phyloP scores from a whole-genome alignment of 2,888 invertebrate species.

The Iphiclides podalirius region DNA sequence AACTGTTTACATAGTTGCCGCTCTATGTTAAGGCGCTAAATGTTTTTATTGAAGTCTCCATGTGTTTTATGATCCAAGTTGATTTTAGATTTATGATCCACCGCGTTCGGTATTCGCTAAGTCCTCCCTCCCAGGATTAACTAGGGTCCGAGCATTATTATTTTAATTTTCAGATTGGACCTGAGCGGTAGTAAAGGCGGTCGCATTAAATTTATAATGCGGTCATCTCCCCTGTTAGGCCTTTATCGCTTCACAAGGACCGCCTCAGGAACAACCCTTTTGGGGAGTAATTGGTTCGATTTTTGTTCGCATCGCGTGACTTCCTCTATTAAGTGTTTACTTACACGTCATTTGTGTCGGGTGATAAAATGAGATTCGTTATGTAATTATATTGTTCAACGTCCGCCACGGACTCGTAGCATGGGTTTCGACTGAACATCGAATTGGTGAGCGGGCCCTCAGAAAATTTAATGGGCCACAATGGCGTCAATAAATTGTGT shows the following conservation, averaged over 20 bases:
- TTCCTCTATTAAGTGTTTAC: constrained; percentile 17
- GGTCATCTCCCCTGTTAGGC: constrained; percentile 7
- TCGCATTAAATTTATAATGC: constrained; percentile 11
- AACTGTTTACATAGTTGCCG: constrained; percentile 3
- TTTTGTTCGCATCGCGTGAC: constrained; percentile 16
- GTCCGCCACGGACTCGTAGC: constrained; percentile 24
- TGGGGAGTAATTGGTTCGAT: constrained; percentile 5
- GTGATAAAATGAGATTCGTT: constrained; percentile 27
- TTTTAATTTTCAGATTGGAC: constrained; percentile 9
- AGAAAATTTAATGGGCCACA: constrained; percentile 39
- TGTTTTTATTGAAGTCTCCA: constrained; percentile 11
- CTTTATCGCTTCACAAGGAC: constrained; percentile 11
- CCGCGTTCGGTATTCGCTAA: constrained; percentile 1
- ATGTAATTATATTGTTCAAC: constrained; percentile 25
- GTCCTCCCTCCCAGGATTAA: constrained; percentile 8
- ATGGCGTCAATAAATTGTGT: constrained; percentile 44
- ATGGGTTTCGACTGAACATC: constrained; percentile 31
- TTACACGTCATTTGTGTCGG: constrained; percentile 8
- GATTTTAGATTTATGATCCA: constrained; percentile 12
- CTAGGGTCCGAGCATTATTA: constrained; percentile 6
- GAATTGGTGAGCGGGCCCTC: constrained; percentile 39
- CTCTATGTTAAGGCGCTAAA: constrained; percentile 9
- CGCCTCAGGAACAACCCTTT: constrained; percentile 16
- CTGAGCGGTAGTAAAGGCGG: constrained; percentile 2
- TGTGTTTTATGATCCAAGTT: constrained; percentile 11